Evolutionary conservation across 2,888 invertebrate species (phyloP).

Genomic region (Choristoneura rosaceana): DNA sequence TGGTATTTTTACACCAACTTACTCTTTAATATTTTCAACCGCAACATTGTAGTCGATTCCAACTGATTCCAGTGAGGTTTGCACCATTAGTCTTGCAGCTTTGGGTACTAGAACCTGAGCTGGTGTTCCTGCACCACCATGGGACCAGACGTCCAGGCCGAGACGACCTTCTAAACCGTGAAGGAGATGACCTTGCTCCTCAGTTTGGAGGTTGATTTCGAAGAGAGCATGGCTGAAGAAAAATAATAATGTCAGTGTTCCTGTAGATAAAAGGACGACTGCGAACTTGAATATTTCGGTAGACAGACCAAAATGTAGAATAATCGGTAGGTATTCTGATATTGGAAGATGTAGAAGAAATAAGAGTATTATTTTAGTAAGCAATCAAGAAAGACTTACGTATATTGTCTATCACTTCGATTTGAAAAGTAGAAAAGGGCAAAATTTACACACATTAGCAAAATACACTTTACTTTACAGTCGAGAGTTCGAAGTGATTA

Average conservation of each 20-base stretch:
- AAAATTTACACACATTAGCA: no score
- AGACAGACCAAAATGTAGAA: no score
- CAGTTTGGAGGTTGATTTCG: conserved; percentile 48
- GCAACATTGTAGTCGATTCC: conserved; percentile 55
- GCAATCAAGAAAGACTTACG: no score
- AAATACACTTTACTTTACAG: no score
- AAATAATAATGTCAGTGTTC: background rate
- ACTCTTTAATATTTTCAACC: conserved; percentile 66
- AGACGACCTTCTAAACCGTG: conserved; percentile 42
- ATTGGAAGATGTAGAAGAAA: no score
- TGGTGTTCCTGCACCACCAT: conserved; percentile 54
- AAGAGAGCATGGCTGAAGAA: conserved; percentile 55
- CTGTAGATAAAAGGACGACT: background rate
- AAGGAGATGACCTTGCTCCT: conserved; percentile 47
- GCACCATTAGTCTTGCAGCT: conserved; percentile 46
- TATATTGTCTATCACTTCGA: no score
- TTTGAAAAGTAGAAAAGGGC: no score
- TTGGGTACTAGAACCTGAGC: conserved; percentile 60
- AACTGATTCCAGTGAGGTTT: conserved; percentile 51
- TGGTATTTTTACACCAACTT: conserved; percentile 48
- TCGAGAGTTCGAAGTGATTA: no score
- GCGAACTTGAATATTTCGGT: no score
- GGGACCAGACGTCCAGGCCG: conserved; percentile 61
- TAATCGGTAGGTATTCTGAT: no score
- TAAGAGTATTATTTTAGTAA: no score